phyloP scores from a whole-genome alignment of 2,113 vertebrate species.

The Petrocephalus zakoni region DNA sequence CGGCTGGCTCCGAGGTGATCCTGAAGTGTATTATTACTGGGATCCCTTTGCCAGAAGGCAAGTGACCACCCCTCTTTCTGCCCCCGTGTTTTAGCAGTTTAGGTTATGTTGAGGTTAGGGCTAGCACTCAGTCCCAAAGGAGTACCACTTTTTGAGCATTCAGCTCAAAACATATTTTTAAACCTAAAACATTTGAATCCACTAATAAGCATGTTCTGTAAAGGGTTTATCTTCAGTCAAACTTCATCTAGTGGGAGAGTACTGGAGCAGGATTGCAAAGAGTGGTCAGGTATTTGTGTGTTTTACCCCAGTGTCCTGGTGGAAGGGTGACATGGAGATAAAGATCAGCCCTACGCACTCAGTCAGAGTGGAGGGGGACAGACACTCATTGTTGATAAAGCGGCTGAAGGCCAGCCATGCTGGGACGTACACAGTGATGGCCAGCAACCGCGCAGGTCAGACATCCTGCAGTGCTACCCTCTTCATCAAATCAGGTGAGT shows the following conservation, averaged over 20 bases:
- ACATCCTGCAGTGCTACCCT: constrained; percentile 76
- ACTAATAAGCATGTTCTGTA: neutral
- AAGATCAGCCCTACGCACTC: constrained; percentile 54
- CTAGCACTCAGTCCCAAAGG: too few species aligned
- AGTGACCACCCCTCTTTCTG: constrained; percentile 21
- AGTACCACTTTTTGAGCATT: neutral
- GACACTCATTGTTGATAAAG: constrained; percentile 78
- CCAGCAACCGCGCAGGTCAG: constrained; percentile 79
- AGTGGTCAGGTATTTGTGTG: neutral
- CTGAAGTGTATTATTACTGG: constrained; percentile 84
- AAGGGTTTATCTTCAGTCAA: neutral
- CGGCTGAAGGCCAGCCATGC: constrained; percentile 67
- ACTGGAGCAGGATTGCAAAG: neutral
- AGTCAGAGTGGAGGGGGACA: constrained; percentile 82
- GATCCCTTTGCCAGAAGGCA: constrained; percentile 84
- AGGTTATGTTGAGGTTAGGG: neutral
- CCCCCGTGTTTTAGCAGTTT: neutral
- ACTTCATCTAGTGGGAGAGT: neutral
- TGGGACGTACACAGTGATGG: constrained; percentile 77
- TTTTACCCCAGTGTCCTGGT: constrained; percentile 72
- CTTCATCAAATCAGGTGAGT: constrained; percentile 73
- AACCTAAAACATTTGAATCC: neutral
- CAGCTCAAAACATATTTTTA: neutral
- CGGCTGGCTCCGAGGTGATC: constrained; percentile 72
- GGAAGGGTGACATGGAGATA: constrained; percentile 65